Evolutionary conservation across 64 coral and sea anemone species (phyloP).

Genomic region (Stichodactyla helianthus): DNA sequence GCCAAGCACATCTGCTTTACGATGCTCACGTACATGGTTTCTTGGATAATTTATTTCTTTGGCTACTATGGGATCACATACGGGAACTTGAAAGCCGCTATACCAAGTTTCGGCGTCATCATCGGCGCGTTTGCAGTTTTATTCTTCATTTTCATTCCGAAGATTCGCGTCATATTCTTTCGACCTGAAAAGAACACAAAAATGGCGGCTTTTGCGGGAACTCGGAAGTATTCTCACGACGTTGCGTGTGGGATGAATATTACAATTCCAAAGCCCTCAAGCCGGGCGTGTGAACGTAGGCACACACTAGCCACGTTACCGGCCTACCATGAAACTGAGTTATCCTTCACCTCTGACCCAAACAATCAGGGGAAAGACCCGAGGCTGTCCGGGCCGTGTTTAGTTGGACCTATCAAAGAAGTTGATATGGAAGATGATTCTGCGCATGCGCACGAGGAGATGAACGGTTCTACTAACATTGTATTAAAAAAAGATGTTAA

Average conservation of each 20-base stretch:
- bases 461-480: not conserved
- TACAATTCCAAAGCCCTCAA: not conserved
- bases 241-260: constrained; percentile 55
- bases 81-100: constrained; percentile 35
- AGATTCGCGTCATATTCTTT: constrained; percentile 73
- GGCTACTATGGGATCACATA: not conserved
- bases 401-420: not conserved
- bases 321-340: not conserved
- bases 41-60: constrained; percentile 49
- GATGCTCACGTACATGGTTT: constrained; percentile 56
- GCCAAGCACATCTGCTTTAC: constrained; percentile 62
- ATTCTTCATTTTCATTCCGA: constrained; percentile 67
- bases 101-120: constrained; percentile 27
- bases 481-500: not conserved
- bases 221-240: constrained; percentile 63
- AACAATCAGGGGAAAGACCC: not conserved
- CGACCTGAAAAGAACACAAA: constrained; percentile 77
- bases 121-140: constrained; percentile 62
- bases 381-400: not conserved
- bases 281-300: constrained; percentile 14
- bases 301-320: constrained; percentile 17
- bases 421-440: not conserved
- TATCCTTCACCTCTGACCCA: not conserved
- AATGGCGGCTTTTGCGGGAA: constrained; percentile 57
- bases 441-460: not conserved